Evolutionary conservation across 2,888 invertebrate genomes (phyloP), one percentile per base, ranked within the genome.

Genomic region (Chaetogeoica ovagalla): DNA sequence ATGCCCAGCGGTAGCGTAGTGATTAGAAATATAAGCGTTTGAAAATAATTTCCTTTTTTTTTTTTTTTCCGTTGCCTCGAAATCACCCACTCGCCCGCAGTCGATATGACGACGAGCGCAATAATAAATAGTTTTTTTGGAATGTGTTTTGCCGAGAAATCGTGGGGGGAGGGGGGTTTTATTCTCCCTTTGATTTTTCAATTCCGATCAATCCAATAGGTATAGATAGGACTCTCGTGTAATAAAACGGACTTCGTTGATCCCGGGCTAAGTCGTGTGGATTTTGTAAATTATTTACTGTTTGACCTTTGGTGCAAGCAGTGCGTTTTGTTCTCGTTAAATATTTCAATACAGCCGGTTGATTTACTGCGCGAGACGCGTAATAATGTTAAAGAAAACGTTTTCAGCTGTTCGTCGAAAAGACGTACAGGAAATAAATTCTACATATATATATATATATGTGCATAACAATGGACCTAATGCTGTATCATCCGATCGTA

Each of bases 221-320:
- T n/a, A n/a, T n/a, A n/a, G n/a, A n/a, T 39, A 39, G 7, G 13
- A 8, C 30, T 1, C 30, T 1, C 30, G 57, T 57, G 57, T 30
- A 76, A 76, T 59, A 69, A 77, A 77, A 48, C 69, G 23, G 39
- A 74, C 57, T 66, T 75, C 23, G 5, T 9, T 1, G n/a, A 1
- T 21, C 5, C 30, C 1, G 30, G 39, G 9, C 59, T 48, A 23
- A 60, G 37, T 57, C 59, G 11, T 48, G 48, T 48, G 48, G 68
- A 77, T 69, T 62, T 70, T 59, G 59, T 77, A 69, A 69, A 70
- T 77, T 77, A 77, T 77, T 69, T 77, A 70, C 60, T 21, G 60
- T 77, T 70, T 52, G 77, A 70, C 69, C 48, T 69, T 21, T 60
- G 7, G 43, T 43, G 43, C 9, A 5, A 9, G 43, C 9, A 5